Base-by-base conservation (phyloP, 2,797 vertebrate species). In the Pseudochaenichthys georgianus region DNA sequence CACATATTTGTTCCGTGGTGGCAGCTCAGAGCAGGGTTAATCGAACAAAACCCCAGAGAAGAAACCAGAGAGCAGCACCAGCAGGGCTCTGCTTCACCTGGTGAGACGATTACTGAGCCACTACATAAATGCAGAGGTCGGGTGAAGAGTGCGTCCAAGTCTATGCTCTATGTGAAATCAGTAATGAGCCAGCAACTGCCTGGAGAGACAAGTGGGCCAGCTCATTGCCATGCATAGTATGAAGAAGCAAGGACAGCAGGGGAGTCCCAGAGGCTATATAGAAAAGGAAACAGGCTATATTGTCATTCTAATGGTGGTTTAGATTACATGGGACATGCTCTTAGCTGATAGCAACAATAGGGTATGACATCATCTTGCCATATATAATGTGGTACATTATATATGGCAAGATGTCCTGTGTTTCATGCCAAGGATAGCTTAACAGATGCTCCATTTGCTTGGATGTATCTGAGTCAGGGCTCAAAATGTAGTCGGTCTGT, bases 191-290 rank as follows among this genome's bases (percentile, higher is more conserved):
- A 51, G 64, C 76, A 64, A 70, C 48, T 73, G 68, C 64, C 73
- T 55, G 52, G 50, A 68, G 63, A 86, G 42, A 75, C 51, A 41
- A 77, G 73, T 23, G 65, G 77, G 58, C 78, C 77, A 38, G 72
- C 86, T 90, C 83, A 83, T 88, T 91, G 79, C 68, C 83, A 86
- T 90, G 85, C 87, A 87, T 73, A 46, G 79, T 80, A 73, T 78
- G 64, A 76, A 79, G 80, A 78, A 58, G 78, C 75, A 69, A 60
- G 64, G 66, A 82, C 84, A 78, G 80, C 74, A 65, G 75, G 81
- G 75, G 75, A 73, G 63, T 82, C 84, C 77, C 75, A 58, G 55
- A 74, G 70, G 82, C 74, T 55, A 83, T 77, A 83, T 73, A 48
- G 57, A 46, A 76, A 80, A 80, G 70, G 65, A 81, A 90, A 78